Base-by-base conservation (phyloP, 2,888 invertebrate genomes). In the Sinelater perroti region DNA sequence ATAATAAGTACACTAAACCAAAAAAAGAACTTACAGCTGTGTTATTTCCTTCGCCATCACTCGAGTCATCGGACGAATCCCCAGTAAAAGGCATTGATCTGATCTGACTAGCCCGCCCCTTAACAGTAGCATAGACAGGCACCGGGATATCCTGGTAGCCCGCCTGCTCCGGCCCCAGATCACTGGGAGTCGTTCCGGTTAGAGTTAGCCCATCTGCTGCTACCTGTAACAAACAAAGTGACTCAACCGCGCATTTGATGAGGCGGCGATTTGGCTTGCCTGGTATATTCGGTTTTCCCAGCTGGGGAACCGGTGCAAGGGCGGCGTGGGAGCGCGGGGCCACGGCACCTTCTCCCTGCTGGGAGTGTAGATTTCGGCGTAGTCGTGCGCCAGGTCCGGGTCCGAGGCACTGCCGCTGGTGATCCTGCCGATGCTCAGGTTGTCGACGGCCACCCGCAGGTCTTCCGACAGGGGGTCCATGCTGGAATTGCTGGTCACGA, bases 231-330 rank as follows among this genome's bases (percentile, higher is more conserved):
- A n/a, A n/a, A n/a, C n/a, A n/a, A n/a, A n/a, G n/a, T n/a, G n/a
- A n/a, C n/a, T n/a, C n/a, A n/a, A n/a, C n/a, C n/a, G n/a, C n/a
- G n/a, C n/a, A n/a, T n/a, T n/a, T n/a, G n/a, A n/a, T n/a, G n/a
- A 26, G 16, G 3, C 2, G 8, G 14, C 6, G 21, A 7, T 10
- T 20, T 18, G 67, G 54, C 74, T 75, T 70, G 93, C 92, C 83
- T 95, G 94, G 78, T 96, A 96, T 70, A 96, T 95, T 75, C 95
- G 88, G n/a, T 94, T 95, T 78, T 96, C 95, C 95, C 95, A 95
- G 70, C 78, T 70, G 13, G 70, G 70, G 59, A 93, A 93, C 72
- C 95, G 84, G 75, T 96, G 95, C 50, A 95, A 78, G 0, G 95
- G 95, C 16, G 95, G 95, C 0, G 95, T 95, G 8, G 95, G 95